Percentiles rank a stretch among this genome's conserved stretches.
These are phyloP conservation scores for Ibycter americanus DNA, from an alignment of 2,797 vertebrate genomes.

Conservation along the genomic window DNA sequence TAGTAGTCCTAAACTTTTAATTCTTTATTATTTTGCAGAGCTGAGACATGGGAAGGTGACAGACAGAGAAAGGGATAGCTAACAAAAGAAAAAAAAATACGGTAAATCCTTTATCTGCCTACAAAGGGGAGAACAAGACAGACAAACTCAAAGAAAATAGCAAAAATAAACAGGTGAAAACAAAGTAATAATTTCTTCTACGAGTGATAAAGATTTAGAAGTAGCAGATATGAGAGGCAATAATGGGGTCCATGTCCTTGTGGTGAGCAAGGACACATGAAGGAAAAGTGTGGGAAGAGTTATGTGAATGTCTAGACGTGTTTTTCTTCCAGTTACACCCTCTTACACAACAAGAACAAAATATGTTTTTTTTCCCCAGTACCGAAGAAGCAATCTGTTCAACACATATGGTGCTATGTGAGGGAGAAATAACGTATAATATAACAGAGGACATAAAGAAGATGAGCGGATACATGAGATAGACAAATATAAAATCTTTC, in stretches of 20 bases:
- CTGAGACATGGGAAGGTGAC: not conserved
- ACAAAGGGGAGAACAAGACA: not conserved
- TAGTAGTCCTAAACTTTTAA: not conserved
- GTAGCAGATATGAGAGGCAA: not conserved
- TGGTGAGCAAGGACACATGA: not conserved
- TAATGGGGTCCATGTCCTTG: not conserved
- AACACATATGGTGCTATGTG: not conserved
- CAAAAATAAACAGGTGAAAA: not conserved
- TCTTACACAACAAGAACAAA: not conserved
- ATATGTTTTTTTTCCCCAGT: not conserved
- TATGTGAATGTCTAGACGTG: not conserved
- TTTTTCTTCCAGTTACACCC: not conserved
- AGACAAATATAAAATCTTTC: not conserved
- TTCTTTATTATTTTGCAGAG: not conserved
- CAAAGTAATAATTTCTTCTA: not conserved
- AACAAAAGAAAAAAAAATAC: not conserved
- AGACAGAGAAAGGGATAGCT: not conserved
- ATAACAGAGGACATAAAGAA: not conserved
- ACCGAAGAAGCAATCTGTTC: not conserved
- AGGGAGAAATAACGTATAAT: not conserved
- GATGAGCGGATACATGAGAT: not conserved
- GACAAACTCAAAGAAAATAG: not conserved
- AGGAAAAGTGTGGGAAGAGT: not conserved
- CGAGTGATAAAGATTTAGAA: not conserved
- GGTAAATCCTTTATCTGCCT: not conserved